phyloP scores from a whole-genome alignment of 2,797 vertebrate species.

The Alauda arvensis region DNA sequence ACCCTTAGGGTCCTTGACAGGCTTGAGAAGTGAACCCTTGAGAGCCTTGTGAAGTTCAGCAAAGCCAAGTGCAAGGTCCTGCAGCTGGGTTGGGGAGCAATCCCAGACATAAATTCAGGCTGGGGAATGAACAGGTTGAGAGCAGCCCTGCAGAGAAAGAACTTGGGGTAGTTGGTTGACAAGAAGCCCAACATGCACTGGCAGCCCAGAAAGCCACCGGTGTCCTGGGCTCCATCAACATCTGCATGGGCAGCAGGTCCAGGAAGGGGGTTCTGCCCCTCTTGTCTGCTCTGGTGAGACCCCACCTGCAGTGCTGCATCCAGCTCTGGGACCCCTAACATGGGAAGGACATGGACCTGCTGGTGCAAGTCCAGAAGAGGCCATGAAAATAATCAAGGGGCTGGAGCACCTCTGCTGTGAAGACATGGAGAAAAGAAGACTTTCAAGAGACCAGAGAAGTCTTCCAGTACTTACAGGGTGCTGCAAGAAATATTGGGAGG shows the following conservation, averaged over 20 bases:
- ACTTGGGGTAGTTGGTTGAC: not conserved
- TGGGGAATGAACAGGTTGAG: not conserved
- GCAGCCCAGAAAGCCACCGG: not conserved
- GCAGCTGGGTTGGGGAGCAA: not conserved
- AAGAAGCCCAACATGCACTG: not conserved
- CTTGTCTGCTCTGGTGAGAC: not conserved
- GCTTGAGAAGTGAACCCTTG: not conserved
- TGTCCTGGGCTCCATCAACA: not conserved
- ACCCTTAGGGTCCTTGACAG: not conserved
- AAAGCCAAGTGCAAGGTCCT: not conserved
- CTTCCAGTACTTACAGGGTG: not conserved
- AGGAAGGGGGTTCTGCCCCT: not conserved
- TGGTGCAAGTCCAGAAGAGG: not conserved
- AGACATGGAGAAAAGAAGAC: not conserved
- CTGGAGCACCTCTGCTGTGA: not conserved
- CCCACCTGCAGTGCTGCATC: not conserved
- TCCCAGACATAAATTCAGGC: not conserved
- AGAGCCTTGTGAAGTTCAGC: not conserved
- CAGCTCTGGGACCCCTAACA: not conserved
- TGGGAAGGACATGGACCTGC: rapidly evolving
- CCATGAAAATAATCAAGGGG: not conserved
- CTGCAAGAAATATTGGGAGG: not conserved
- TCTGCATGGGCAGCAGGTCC: not conserved
- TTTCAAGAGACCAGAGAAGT: not conserved
- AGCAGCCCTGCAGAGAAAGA: not conserved